Conservation (phyloP, 1,140 invertebrate genomes). For the Apocrypta bakeri region DNA sequence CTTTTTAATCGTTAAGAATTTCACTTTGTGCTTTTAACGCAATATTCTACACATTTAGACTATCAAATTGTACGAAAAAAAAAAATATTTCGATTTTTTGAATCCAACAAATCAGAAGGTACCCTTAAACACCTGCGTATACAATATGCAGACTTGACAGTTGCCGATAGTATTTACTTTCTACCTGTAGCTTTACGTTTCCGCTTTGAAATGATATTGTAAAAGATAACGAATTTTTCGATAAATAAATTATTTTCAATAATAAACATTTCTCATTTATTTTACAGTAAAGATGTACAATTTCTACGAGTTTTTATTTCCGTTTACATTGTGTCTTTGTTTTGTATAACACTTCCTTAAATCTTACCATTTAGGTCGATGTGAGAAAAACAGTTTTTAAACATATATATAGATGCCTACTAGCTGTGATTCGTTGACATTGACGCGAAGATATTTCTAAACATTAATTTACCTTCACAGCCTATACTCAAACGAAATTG, state of each 20-base stretch:
- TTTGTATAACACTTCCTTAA: not conserved
- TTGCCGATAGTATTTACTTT: too few species aligned
- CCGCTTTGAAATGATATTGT: too few species aligned
- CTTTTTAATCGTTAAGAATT: too few species aligned
- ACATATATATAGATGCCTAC: not conserved
- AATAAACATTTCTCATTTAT: conserved; percentile 38
- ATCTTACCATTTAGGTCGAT: not conserved
- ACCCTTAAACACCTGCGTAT: too few species aligned
- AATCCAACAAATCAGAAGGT: too few species aligned
- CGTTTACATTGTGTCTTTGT: not conserved
- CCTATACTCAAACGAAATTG: not conserved
- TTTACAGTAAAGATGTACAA: conserved; percentile 28
- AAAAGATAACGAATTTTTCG: too few species aligned
- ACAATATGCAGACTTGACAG: too few species aligned
- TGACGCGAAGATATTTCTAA: not conserved
- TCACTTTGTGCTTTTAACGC: too few species aligned
- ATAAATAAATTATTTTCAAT: conserved; percentile 40
- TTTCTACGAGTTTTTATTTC: not conserved
- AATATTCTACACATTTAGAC: too few species aligned
- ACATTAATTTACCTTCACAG: not conserved
- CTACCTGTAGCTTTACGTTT: too few species aligned
- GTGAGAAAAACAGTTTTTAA: not conserved
- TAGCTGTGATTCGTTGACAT: not conserved
- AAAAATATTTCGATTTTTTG: too few species aligned
- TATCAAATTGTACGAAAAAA: too few species aligned